phyloP scores from a whole-genome alignment of 2,888 invertebrate species.

The Dryobotodes eremita region DNA sequence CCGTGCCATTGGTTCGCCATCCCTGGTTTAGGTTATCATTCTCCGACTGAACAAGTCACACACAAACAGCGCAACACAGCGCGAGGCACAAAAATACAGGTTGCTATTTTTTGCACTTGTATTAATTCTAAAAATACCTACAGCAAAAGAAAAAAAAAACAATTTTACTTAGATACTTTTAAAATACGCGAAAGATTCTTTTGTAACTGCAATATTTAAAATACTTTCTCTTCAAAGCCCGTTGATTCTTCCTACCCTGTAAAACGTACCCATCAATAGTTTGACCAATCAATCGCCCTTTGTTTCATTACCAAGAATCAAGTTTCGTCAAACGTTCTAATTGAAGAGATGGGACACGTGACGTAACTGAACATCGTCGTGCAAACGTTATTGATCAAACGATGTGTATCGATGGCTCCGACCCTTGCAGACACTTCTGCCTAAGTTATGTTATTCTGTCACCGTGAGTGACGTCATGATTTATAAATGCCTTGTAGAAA shows the following conservation, averaged over 20 bases:
- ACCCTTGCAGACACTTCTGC: conserved; percentile 37
- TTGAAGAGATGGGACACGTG: conserved; percentile 31
- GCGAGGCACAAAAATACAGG: no score
- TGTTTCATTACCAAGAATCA: conserved; percentile 21
- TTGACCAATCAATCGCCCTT: conserved; percentile 13
- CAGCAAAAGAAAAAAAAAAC: no score
- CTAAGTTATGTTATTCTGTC: conserved; percentile 44
- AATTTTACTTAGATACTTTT: no score
- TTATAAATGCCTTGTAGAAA: conserved; percentile 20
- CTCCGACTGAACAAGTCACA: no score
- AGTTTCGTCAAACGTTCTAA: conserved; percentile 16
- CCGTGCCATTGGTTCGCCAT: no score
- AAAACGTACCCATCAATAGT: background rate
- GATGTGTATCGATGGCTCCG: conserved; percentile 55
- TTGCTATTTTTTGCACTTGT: no score
- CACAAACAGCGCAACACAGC: no score
- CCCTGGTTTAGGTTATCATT: no score
- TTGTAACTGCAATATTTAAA: background rate
- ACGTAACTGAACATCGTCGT: conserved; percentile 46
- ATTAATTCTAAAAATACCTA: no score
- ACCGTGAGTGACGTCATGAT: background rate
- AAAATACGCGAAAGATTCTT: background rate
- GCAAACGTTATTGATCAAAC: conserved; percentile 68
- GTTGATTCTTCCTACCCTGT: background rate
- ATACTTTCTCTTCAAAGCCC: background rate